Evolutionary conservation across 2,113 vertebrate genomes (phyloP).

Genomic region (Lampris incognitus): DNA sequence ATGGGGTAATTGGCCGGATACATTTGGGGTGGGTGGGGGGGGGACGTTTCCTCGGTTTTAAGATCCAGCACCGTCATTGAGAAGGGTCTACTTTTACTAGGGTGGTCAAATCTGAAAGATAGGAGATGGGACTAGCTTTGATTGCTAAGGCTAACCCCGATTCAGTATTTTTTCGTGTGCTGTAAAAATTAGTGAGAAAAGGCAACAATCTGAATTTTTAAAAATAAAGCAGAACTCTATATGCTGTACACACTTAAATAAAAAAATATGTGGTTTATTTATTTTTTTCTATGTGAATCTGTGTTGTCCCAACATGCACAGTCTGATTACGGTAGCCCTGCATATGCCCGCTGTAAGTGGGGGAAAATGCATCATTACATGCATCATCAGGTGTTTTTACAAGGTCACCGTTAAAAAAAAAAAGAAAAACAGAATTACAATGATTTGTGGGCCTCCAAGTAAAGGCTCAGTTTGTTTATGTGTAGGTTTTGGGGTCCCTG

Average conservation of each 20-base stretch:
- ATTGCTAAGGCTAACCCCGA: constrained; percentile 2
- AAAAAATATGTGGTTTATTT: constrained; percentile 21
- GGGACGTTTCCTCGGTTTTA: too few relatives aligned
- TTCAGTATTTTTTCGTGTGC: constrained; percentile 3
- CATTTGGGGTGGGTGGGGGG: too few relatives aligned
- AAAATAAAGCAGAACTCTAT: too few relatives aligned
- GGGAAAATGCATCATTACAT: constrained; percentile 35
- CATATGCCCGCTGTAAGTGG: constrained; percentile 21
- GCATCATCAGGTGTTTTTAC: constrained; percentile 59
- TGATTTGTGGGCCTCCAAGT: constrained; percentile 65
- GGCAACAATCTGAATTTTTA: neutral
- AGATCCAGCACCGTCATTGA: neutral
- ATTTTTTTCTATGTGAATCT: neutral
- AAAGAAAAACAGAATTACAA: constrained; percentile 55
- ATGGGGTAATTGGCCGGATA: too few relatives aligned
- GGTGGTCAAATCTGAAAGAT: neutral
- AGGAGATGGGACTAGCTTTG: neutral
- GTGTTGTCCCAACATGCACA: constrained; percentile 34
- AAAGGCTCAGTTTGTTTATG: constrained; percentile 68
- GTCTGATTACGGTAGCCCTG: constrained; percentile 38
- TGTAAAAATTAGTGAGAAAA: constrained; percentile 22
- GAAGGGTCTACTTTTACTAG: neutral
- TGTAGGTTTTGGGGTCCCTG: constrained; percentile 62
- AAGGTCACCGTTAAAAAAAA: constrained; percentile 53
- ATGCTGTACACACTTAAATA: constrained; percentile 2